Base-by-base conservation (phyloP, 1,140 invertebrate species). In the Patella vulgata region DNA sequence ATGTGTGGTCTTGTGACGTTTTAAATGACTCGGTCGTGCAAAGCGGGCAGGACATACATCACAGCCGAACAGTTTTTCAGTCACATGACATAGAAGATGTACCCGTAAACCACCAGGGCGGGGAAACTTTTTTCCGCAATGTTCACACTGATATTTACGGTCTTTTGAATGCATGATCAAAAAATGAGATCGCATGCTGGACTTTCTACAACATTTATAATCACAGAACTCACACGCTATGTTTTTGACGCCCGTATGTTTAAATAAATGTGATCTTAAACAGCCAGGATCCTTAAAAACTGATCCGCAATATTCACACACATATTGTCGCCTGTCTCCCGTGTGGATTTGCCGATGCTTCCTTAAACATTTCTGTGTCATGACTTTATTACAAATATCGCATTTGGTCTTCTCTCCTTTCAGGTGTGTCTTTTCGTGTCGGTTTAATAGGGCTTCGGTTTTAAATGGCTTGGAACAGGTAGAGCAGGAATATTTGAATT, bases 71-170 rank as follows among this genome's bases (percentile, higher is more conserved):
- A 23, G n/a, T 9, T 46, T 46, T 23, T 46, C 25, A 46, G n/a
- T 23, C 25, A 23, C 43, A 46, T 46, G 43, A 8, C n/a, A 19
- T 46, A 19, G n/a, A 23, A 46, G 43, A n/a, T 46, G 43, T 8
- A 9, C 5, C 25, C 25, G n/a, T 23, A 46, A 19, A 46, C 25
- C n/a, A 9, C 25, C 43, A 4, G 5, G 43, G 6, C 43, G 5
- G n/a, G n/a, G 43, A n/a, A 19, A 46, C n/a, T 17, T 5, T 46
- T 46, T 46, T 19, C 43, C 43, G n/a, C 43, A 46, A 17, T 46
- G 43, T 17, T 46, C 43, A 46, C 43, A 46, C 25, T 46, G 5
- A 23, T 46, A 23, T 46, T 17, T n/a, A 46, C 43, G 43, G 5
- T 46, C 25, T 8, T 46, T 8, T 8, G 43, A 46, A n/a, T 46